Percentiles rank a stretch among this genome's conserved stretches.
phyloP scores from a whole-genome alignment of 2,113 vertebrate species.

The Caloenas nicobarica region DNA sequence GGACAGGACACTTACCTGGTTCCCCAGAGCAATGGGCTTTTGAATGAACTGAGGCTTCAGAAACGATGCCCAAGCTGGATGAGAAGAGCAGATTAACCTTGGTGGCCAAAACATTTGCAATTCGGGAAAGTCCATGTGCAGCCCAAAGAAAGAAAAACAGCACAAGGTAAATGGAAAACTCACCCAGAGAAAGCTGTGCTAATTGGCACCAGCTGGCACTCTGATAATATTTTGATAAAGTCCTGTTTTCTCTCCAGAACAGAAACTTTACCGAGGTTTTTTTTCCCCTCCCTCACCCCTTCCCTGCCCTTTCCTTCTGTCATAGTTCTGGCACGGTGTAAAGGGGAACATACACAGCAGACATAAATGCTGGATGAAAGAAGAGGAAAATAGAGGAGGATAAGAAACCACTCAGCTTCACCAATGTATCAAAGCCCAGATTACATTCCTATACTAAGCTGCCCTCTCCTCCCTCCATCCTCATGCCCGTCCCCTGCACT shows the following conservation, averaged over 20 bases:
- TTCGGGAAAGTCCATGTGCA: background rate
- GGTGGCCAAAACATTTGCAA: background rate
- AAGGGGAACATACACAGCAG: background rate
- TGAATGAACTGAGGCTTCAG: background rate
- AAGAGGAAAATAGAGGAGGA: background rate
- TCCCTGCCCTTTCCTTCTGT: background rate
- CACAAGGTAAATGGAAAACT: background rate
- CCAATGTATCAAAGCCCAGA: fast-evolving
- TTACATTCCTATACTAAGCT: background rate
- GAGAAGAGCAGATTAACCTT: background rate
- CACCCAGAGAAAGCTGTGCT: background rate
- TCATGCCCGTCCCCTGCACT: background rate
- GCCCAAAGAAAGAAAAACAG: background rate
- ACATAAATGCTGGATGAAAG: background rate
- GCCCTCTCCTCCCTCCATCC: background rate
- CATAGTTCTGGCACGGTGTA: background rate
- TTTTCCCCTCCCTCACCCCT: background rate
- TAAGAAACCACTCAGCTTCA: background rate
- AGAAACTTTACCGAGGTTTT: background rate
- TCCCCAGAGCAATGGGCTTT: background rate
- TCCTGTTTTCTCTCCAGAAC: conserved; percentile 25
- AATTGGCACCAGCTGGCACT: background rate
- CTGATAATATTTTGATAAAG: conserved; percentile 50
- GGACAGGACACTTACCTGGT: background rate
- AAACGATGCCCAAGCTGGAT: background rate